Conservation (phyloP, 2,797 vertebrate genomes). For the Microtus californicus region DNA sequence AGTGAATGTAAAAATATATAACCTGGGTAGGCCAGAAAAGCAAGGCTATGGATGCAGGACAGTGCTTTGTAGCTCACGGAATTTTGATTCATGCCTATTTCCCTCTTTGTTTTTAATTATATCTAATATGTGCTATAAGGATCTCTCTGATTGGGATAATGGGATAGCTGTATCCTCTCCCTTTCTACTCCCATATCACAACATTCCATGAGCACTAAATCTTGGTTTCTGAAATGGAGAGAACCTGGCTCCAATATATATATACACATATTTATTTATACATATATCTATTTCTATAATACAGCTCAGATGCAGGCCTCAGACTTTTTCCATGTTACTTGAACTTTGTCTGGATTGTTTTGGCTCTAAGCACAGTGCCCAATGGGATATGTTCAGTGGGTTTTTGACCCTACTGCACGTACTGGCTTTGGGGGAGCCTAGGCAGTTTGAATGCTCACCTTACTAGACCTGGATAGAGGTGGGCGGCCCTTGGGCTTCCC, state of each 20-base stretch:
- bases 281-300: background rate
- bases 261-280: background rate
- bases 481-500: no score
- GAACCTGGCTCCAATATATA: background rate
- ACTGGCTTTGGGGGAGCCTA: no score
- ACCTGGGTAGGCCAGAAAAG: background rate
- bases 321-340: background rate
- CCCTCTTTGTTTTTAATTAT: background rate
- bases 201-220: background rate
- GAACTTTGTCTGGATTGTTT: slow-evolving; percentile 57
- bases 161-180: rapidly evolving
- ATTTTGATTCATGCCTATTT: background rate
- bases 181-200: rapidly evolving
- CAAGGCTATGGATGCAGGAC: background rate
- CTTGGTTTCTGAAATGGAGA: background rate
- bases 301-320: slow-evolving; percentile 7
- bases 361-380: slow-evolving; percentile 37
- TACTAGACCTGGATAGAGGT: no score
- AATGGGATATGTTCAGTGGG: slow-evolving; percentile 43
- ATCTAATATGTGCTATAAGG: background rate
- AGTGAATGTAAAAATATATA: background rate
- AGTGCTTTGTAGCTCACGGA: background rate
- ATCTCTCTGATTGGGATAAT: background rate
- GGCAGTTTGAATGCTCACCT: no score
- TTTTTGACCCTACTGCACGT: no score